Conservation (phyloP, 2,888 invertebrate genomes). For the Drosophila greeni region DNA sequence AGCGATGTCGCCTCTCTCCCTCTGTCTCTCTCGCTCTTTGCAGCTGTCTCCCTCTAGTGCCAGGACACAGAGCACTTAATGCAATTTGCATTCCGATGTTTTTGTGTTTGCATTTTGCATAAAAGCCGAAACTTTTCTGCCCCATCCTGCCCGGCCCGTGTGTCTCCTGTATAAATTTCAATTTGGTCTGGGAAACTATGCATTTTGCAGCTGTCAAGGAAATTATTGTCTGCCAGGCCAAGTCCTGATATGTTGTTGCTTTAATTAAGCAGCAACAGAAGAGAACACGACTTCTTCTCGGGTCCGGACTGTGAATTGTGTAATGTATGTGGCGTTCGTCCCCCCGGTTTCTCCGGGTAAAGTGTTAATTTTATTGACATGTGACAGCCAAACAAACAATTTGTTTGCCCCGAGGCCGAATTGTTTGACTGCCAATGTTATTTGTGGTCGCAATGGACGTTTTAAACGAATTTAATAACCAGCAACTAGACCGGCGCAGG, state of each 20-base stretch:
- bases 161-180: conserved; percentile 61
- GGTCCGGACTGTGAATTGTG: conserved; percentile 14
- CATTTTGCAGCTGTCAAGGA: conserved; percentile 67
- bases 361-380: conserved; percentile 74
- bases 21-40: not conserved
- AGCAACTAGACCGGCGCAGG: conserved; percentile 16
- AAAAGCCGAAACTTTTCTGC: conserved; percentile 39
- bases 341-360: conserved; percentile 43
- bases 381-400: conserved; percentile 66
- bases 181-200: conserved; percentile 62
- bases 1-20: not conserved
- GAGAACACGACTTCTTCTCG: conserved; percentile 43
- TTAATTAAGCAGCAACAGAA: conserved; percentile 59
- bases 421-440: conserved; percentile 53
- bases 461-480: conserved; percentile 65
- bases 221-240: conserved; percentile 56
- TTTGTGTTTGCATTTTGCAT: conserved; percentile 45
- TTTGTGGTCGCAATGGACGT: conserved; percentile 59
- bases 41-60: conserved; percentile 21
- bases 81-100: conserved; percentile 62
- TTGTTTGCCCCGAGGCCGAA: conserved; percentile 57
- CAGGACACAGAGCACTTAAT: conserved; percentile 55
- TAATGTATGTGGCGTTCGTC: conserved; percentile 16
- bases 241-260: conserved; percentile 47
- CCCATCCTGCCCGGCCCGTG: conserved; percentile 21